Evolutionary conservation across 2,797 vertebrate species (phyloP), one percentile per base, ranked within the genome.

Genomic region (Melanotaenia trifasciata): DNA sequence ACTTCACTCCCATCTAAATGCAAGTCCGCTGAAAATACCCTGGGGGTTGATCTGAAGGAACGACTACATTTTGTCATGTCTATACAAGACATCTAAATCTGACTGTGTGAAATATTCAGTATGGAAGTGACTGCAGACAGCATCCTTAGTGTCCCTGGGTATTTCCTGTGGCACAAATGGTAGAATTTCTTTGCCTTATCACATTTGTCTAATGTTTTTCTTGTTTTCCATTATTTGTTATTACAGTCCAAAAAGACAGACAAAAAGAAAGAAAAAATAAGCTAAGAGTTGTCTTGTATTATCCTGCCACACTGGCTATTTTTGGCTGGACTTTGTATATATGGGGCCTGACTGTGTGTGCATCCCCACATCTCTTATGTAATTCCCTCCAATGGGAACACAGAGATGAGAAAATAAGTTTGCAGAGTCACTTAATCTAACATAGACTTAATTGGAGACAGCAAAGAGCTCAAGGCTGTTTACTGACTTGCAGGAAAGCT

Each of bases 31-130:
- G 40, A 62, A 5, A 72, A 30, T 14, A 63, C 68, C 12, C 85
- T 56, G 56, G 16, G 47, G 14, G 45, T 28, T 47, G 38, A 76
- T 72, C 11, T 74, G 13, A 64, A 60, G 73, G 70, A 84, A 72
- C 67, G 56, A 65, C 73, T 63, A 69, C 74, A 58, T 70, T 57
- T 70, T 69, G 62, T 74, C 67, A 64, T 35, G 72, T 74, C 70
- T 40, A n/a, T 76, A 47, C 74, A 58, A 61, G 45, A 76, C 69
- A 54, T 82, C 74, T 83, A 72, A 78, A 75, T 64, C 59, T 78
- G 79, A 54, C 47, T 61, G 64, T 77, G 66, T 92, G 73, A 91
- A 91, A 86, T 83, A 87, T 91, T 87, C 26, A 85, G 50, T 74
- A 79, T 61, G 53, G 54, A 54, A 61, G 75, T 45, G 58, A 45